Evolutionary conservation across 2,888 invertebrate species (phyloP), one percentile per base, ranked within the genome.

Genomic region (Exocentrus adspersus): DNA sequence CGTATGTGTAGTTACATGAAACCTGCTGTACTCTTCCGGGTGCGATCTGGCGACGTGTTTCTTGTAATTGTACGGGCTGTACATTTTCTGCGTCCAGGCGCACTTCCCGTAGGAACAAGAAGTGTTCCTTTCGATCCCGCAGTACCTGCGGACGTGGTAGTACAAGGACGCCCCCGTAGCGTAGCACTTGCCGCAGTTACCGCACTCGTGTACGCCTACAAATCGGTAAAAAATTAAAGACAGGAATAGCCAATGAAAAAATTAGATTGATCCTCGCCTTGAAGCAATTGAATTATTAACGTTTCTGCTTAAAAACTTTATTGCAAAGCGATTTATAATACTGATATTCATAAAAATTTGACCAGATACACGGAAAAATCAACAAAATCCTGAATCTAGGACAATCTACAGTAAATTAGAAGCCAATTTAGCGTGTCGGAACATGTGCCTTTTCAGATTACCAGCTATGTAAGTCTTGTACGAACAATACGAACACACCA

Each of bases 1-100:
- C n/a, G 21, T 42, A 43, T 43, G 10, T 45, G 24, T 41, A n/a
- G n/a, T n/a, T n/a, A n/a, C n/a, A 45, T 56, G 56, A 30, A 56
- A 56, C 14, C 45, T 17, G 7, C 21, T 14, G 28, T 56, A 56
- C 17, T 56, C 56, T n/a, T 19, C 2, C 2, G 56, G 56, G 28
- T 56, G 56, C 3, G 56, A 56, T 28, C 56, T 56, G 16, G 56
- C 56, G 10, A 56, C 45, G 19, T 56, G 56, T 30, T 56, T 56
- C 19, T 45, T 43, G 32, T 14, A 56, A 45, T 56, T 56, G 20
- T 56, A 56, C 2, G n/a, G 56, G 20, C 17, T 56, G 16, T 56
- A 56, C 21, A 30, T 45, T 30, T 45, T 56, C 30, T 32, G 24
- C 4, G 30, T 28, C 17, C 45, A 30, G 10, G 30, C 19, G 19